A percentile compares a stretch with the other conserved stretches of the same genome.
Evolutionary conservation across 2,888 invertebrate species (phyloP).

Genomic region (Cyclophora punctaria): DNA sequence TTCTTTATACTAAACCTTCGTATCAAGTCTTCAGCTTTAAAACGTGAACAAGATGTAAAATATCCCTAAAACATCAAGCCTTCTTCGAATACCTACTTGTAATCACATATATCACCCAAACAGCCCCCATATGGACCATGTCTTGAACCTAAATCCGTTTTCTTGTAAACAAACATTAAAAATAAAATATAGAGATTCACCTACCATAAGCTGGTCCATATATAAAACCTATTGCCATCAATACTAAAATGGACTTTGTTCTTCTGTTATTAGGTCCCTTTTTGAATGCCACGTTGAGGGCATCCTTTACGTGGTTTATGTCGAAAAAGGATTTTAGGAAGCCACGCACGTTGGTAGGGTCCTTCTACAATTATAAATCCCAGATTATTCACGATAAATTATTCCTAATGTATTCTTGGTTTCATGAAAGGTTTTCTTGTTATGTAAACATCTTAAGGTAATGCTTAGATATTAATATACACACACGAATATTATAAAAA

Average conservation of each 20-base stretch:
- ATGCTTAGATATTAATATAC: not conserved
- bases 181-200: conserved; percentile 30
- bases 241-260: conserved; percentile 52
- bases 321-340: conserved; percentile 68
- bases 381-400: conserved; percentile 16
- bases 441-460: conserved; percentile 1
- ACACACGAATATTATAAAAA: too few relatives aligned
- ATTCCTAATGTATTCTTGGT: conserved; percentile 10
- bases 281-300: conserved; percentile 68
- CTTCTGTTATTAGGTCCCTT: conserved; percentile 53
- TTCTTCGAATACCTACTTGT: not conserved
- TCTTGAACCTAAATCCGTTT: not conserved
- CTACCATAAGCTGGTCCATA: conserved; percentile 59
- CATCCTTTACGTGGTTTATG: conserved; percentile 65
- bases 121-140: too few relatives aligned
- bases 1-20: too few relatives aligned
- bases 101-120: not conserved
- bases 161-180: conserved; percentile 24
- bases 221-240: conserved; percentile 51
- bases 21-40: too few relatives aligned
- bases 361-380: conserved; percentile 41
- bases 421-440: not conserved
- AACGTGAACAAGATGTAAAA: too few relatives aligned
- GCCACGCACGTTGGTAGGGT: conserved; percentile 28
- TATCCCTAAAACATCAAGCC: too few relatives aligned